A percentile compares a stretch with the other conserved stretches of the same genome.
Evolutionary conservation across 2,888 invertebrate species (phyloP).

Genomic region (Tetrapedia diversipes): DNA sequence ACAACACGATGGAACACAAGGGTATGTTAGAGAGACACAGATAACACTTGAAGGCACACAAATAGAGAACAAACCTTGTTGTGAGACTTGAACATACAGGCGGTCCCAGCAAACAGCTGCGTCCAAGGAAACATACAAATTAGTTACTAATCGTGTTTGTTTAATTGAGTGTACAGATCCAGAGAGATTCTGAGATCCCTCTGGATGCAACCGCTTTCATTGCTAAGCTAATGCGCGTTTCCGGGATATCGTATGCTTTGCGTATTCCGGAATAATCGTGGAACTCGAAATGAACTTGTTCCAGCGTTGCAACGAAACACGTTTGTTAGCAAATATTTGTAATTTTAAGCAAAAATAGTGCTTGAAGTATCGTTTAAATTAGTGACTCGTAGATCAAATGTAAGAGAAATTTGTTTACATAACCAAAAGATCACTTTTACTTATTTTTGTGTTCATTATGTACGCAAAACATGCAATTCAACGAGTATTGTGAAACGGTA

Average conservation of each 20-base stretch:
- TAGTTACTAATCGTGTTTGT: conserved; percentile 58
- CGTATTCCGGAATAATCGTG: background rate
- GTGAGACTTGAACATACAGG: conserved; percentile 83
- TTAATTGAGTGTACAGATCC: conserved; percentile 20
- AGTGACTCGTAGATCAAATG: too few relatives aligned
- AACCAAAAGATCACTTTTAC: too few relatives aligned
- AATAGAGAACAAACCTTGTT: conserved; percentile 81
- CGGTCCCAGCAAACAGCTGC: conserved; percentile 85
- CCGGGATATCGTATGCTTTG: background rate
- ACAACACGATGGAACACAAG: conserved; percentile 39
- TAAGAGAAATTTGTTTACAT: too few relatives aligned
- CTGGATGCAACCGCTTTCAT: conserved; percentile 16
- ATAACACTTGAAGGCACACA: conserved; percentile 47
- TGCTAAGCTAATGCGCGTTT: background rate
- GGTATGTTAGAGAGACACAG: conserved; percentile 38
- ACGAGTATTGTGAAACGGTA: too few relatives aligned
- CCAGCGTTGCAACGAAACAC: too few relatives aligned
- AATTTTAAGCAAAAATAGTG: too few relatives aligned
- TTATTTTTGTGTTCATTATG: too few relatives aligned
- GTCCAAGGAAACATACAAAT: conserved; percentile 75
- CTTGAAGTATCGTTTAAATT: too few relatives aligned
- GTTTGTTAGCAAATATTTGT: too few relatives aligned
- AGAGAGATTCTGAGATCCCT: conserved; percentile 37
- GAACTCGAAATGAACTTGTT: too few relatives aligned
- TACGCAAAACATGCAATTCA: too few relatives aligned